These are phyloP conservation scores for Epinotia ramella DNA, from an alignment of 2,888 invertebrate species.

Conservation along the genomic window DNA sequence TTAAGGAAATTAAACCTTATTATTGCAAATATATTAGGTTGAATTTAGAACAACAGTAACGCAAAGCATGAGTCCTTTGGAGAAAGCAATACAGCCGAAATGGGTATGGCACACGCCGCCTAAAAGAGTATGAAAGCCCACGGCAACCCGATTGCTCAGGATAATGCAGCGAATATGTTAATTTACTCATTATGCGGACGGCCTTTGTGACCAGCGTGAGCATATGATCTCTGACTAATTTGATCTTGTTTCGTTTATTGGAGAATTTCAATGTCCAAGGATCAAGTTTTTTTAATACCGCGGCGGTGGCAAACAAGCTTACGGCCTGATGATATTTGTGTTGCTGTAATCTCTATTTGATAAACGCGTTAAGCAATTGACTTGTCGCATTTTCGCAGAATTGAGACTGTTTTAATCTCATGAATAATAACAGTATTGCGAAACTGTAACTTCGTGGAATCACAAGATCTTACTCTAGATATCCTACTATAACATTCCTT, in stretches of 20 bases:
- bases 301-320: too few relatives aligned
- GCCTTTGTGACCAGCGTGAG: constrained; percentile 61
- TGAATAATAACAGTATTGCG: not conserved
- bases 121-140: constrained; percentile 35
- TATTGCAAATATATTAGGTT: not conserved
- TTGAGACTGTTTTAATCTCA: not conserved
- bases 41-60: not conserved
- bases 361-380: not conserved
- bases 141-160: constrained; percentile 42
- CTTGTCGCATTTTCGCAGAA: not conserved
- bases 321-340: not conserved
- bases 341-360: not conserved
- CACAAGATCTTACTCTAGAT: not conserved
- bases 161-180: constrained; percentile 78
- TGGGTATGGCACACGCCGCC: constrained; percentile 29
- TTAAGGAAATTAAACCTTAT: not conserved
- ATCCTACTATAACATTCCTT: too few relatives aligned
- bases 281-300: too few relatives aligned
- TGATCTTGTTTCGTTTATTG: constrained; percentile 50
- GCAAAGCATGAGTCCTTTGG: not conserved
- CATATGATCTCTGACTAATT: constrained; percentile 68
- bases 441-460: not conserved
- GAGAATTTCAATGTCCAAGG: constrained; percentile 6
- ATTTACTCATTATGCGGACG: constrained; percentile 69
- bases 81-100: not conserved